These are phyloP conservation scores for Diuraphis noxia DNA, from an alignment of 1,140 invertebrate species.

Conservation along the genomic window DNA sequence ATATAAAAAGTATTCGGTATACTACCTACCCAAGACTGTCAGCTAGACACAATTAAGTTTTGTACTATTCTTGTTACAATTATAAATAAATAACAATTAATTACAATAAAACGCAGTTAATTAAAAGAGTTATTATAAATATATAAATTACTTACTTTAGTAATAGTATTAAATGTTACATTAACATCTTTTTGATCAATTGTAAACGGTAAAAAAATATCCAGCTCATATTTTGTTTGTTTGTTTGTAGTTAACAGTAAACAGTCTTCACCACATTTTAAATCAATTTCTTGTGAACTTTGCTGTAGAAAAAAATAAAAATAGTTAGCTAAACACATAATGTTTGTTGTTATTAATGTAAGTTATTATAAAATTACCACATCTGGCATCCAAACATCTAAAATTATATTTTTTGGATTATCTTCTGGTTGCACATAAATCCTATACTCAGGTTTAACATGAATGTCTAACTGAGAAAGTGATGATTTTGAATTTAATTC, in stretches of 20 bases:
- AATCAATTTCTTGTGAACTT: conserved; percentile 28
- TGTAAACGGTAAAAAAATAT: conserved; percentile 28
- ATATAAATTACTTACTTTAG: conserved; percentile 38
- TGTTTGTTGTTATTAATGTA: not conserved
- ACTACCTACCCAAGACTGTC: no score
- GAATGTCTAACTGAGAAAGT: not conserved
- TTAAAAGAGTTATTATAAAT: not conserved
- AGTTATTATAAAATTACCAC: conserved; percentile 18
- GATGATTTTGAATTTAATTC: not conserved
- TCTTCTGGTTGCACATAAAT: conserved; percentile 23
- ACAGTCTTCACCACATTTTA: conserved; percentile 45
- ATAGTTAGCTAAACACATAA: not conserved
- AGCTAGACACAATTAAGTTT: no score
- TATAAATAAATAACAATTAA: not conserved
- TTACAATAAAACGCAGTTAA: not conserved
- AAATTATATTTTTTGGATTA: conserved; percentile 13
- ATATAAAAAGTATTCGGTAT: no score
- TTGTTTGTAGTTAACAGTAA: conserved; percentile 24
- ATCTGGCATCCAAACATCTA: conserved; percentile 36
- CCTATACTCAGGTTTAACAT: conserved; percentile 26
- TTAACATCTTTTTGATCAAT: conserved; percentile 8
- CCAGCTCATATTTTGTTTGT: conserved; percentile 42
- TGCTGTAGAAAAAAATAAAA: not conserved
- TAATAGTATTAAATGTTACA: conserved; percentile 35
- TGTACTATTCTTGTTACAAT: not conserved